phyloP scores from a whole-genome alignment of 1,140 invertebrate species.

The Scaptomyza montana region DNA sequence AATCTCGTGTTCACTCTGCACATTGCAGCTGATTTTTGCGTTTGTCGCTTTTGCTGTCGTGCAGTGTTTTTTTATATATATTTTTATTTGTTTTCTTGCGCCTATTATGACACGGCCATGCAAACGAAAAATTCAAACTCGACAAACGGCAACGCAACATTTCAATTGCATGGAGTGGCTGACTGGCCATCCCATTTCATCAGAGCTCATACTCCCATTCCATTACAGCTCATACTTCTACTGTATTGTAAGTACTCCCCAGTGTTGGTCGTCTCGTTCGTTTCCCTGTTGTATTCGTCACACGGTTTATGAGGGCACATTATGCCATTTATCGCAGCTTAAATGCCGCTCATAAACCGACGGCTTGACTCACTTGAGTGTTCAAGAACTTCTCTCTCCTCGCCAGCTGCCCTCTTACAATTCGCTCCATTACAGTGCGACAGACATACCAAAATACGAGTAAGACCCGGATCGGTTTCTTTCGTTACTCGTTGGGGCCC shows the following conservation, averaged over 20 bases:
- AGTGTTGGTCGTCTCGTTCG: not conserved
- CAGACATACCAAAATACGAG: constrained; percentile 11
- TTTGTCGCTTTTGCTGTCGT: constrained; percentile 57
- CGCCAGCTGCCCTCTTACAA: not conserved
- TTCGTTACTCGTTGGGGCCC: constrained; percentile 17
- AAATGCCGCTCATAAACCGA: constrained; percentile 73
- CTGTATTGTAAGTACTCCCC: not conserved
- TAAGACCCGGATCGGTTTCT: constrained; percentile 24
- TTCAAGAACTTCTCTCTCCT: constrained; percentile 7
- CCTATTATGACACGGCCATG: constrained; percentile 72
- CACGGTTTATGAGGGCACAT: constrained; percentile 77
- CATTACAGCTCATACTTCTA: not conserved
- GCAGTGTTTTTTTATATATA: constrained; percentile 14
- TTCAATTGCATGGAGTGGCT: constrained; percentile 70
- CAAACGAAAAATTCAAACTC: constrained; percentile 7
- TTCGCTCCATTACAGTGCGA: not conserved
- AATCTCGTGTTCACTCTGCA: constrained; percentile 24
- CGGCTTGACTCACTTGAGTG: constrained; percentile 43
- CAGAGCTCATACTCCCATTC: not conserved
- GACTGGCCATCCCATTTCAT: constrained; percentile 26
- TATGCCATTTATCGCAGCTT: constrained; percentile 80
- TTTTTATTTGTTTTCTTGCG: constrained; percentile 52
- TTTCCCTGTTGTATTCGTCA: constrained; percentile 31
- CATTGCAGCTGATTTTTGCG: constrained; percentile 50
- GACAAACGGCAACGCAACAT: constrained; percentile 42